These are phyloP conservation scores for Cheilosia variabilis DNA, from an alignment of 2,888 invertebrate genomes.

Conservation along the genomic window DNA sequence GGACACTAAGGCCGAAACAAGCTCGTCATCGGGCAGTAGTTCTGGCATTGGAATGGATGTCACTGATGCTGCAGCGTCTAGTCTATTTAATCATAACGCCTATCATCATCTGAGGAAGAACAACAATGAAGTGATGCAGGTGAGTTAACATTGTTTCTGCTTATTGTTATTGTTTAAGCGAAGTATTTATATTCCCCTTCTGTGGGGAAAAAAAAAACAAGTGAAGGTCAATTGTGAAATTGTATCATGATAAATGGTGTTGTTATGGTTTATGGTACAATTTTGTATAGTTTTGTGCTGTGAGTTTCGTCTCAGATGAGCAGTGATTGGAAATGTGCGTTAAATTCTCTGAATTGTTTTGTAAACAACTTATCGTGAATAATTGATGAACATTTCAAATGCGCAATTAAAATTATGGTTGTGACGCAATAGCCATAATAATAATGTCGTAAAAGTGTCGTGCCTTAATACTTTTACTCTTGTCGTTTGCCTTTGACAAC, in stretches of 20 bases:
- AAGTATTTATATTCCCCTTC: not conserved
- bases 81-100: constrained; percentile 80
- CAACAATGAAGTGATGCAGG: constrained; percentile 79
- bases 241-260: not conserved
- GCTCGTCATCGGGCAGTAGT: constrained; percentile 82
- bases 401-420: too few relatives aligned
- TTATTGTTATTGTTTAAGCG: not conserved
- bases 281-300: not conserved
- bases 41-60: constrained; percentile 82
- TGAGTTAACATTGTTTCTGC: constrained; percentile 62
- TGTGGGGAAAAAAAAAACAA: constrained; percentile 40
- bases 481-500: too few relatives aligned
- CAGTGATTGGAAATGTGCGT: too few relatives aligned
- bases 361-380: too few relatives aligned
- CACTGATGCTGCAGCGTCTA: constrained; percentile 78
- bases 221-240: constrained; percentile 66
- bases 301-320: not conserved
- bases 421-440: too few relatives aligned
- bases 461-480: too few relatives aligned
- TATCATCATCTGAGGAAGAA: constrained; percentile 82
- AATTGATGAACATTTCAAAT: too few relatives aligned
- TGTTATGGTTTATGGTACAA: not conserved
- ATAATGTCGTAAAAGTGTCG: too few relatives aligned
- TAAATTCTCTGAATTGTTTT: too few relatives aligned
- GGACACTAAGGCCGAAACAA: constrained; percentile 80